Base-by-base conservation (phyloP, 2,888 invertebrate species). In the Encarsia formosa region DNA sequence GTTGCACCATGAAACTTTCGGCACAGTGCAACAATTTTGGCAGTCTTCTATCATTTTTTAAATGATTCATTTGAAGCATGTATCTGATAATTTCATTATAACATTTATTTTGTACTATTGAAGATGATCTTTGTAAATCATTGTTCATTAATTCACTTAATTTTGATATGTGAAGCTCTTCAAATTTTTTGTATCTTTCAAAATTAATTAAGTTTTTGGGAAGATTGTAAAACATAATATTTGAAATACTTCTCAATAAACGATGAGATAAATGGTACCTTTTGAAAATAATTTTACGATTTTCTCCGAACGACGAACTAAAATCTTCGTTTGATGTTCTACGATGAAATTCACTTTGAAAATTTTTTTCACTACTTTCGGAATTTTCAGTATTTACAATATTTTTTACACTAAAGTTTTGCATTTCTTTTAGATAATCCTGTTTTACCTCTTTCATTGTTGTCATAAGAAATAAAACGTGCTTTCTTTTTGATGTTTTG, bases 1-100 rank as follows among this genome's bases (percentile, higher is more conserved):
- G 82, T 62, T 80, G 77, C 32, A 78, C 76, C 51, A 83, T 76
- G 2, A 83, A 67, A 22, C 68, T 64, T 53, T 76, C 77, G 2
- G 77, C 67, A 35, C 76, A 78, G 8, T 61, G 60, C 59, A 77
- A 72, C 9, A 76, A 65, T 16, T 67, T 67, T 8, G 65, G 62
- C 67, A 74, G 70, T 11, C 66, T 64, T 49, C 68, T 64, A 16
- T 57, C 44, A 22, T 24, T 40, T 44, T 52, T 54, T 19, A 52
- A 49, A 9, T 45, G 15, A 22, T 38, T 48, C 19, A 48, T 54
- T 31, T 26, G 49, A 23, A 49, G 40, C 54, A 61, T 43, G n/a
- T 41, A 39, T 41, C 45, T 61, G 16, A 51, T 50, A 1, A 59
- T 55, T 45, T 58, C 48, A 5, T 52, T 59, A 42, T 37, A 68